A percentile compares a stretch with the other conserved stretches of the same genome.
Conservation (phyloP, 2,888 invertebrate genomes). For the Miltochrista miniata region DNA sequence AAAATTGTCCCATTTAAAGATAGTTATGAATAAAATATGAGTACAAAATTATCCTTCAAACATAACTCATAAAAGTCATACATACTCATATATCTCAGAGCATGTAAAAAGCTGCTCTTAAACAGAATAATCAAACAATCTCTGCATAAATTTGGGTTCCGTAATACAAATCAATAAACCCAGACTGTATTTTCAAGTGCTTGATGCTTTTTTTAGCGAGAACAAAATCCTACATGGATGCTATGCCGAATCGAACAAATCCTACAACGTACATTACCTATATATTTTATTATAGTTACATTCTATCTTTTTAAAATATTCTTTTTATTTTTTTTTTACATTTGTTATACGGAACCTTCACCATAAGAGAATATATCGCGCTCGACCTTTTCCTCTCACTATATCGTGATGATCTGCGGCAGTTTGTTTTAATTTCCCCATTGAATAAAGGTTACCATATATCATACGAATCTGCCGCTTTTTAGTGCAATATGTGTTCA, state of each 20-base stretch:
- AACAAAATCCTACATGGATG: too few species aligned
- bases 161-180: neutral
- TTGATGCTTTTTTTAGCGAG: too few species aligned
- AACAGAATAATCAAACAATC: slow-evolving; percentile 15
- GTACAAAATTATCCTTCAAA: slow-evolving; percentile 8
- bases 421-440: slow-evolving; percentile 24
- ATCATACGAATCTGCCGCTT: slow-evolving; percentile 27
- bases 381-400: too few species aligned
- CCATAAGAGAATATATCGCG: too few species aligned
- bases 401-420: neutral
- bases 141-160: slow-evolving; percentile 9
- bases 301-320: too few species aligned
- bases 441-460: slow-evolving; percentile 36
- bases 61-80: slow-evolving; percentile 28
- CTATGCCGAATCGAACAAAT: too few species aligned
- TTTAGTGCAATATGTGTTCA: slow-evolving; percentile 28
- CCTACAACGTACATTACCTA: too few species aligned
- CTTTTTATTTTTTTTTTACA: too few species aligned
- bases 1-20: slow-evolving; percentile 25
- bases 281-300: too few species aligned
- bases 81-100: slow-evolving; percentile 9
- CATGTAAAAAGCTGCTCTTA: slow-evolving; percentile 19
- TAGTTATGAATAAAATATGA: slow-evolving; percentile 29
- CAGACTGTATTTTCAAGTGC: neutral
- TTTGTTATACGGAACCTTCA: neutral